phyloP scores from a whole-genome alignment of 2,888 invertebrate genomes.

The Chromoteleia sp. region DNA sequence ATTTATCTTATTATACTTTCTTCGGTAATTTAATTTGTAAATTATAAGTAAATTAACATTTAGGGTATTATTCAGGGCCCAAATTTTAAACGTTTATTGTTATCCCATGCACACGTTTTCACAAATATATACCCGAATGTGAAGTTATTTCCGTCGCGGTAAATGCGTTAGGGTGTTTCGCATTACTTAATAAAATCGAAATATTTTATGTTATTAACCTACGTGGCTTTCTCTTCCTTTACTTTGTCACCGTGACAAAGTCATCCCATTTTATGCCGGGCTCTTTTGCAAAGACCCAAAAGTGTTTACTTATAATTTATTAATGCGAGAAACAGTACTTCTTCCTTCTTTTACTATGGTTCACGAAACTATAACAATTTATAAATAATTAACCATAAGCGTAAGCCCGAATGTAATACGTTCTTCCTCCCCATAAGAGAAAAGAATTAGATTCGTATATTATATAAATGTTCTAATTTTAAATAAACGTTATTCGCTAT shows the following conservation, averaged over 20 bases:
- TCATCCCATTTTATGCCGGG: neutral
- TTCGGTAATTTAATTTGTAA: no score
- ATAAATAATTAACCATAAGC: neutral
- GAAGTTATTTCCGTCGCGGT: slow-evolving; percentile 4
- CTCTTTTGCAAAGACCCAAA: slow-evolving; percentile 9
- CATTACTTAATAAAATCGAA: slow-evolving; percentile 32
- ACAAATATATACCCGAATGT: neutral
- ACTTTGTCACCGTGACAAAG: slow-evolving; percentile 23
- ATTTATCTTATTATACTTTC: no score
- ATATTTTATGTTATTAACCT: slow-evolving; percentile 30
- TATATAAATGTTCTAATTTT: no score
- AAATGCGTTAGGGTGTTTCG: slow-evolving; percentile 1
- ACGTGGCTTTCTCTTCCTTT: slow-evolving; percentile 5
- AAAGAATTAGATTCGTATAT: no score
- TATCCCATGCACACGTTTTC: no score
- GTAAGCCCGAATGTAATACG: no score
- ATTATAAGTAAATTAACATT: no score
- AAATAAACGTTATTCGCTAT: no score
- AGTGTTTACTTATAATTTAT: slow-evolving; percentile 17
- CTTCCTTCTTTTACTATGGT: neutral
- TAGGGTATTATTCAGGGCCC: no score
- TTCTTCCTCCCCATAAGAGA: no score
- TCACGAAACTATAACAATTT: neutral
- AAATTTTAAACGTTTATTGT: no score
- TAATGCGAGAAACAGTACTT: neutral